These are phyloP conservation scores for Podarcis raffonei DNA, from an alignment of 2,113 vertebrate species.

Conservation along the genomic window DNA sequence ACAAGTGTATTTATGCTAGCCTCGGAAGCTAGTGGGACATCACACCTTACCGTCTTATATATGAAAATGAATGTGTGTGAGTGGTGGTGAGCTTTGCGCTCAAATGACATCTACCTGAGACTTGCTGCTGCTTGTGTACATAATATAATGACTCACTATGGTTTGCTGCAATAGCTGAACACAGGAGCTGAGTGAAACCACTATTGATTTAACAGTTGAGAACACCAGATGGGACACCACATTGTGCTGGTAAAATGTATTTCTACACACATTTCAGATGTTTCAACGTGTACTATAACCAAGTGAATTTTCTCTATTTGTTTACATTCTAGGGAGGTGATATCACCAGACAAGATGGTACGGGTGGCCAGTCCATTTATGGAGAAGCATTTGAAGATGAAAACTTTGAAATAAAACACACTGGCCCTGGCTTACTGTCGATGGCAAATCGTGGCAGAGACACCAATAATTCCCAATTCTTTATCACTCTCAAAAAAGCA, in stretches of 20 bases:
- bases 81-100: not conserved
- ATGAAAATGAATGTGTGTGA: not conserved
- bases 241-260: not conserved
- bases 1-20: not conserved
- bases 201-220: not conserved
- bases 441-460: slow-evolving; percentile 90
- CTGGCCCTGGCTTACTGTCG: slow-evolving; percentile 88
- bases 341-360: slow-evolving; percentile 87
- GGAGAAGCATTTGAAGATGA: slow-evolving; percentile 91
- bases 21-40: not conserved
- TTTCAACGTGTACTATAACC: not conserved
- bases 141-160: not conserved
- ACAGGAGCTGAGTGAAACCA: not conserved
- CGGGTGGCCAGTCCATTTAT: slow-evolving; percentile 91
- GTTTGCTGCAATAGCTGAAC: not conserved
- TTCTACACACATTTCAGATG: not conserved
- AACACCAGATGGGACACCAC: no score
- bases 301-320: not conserved
- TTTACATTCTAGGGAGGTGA: slow-evolving; percentile 85
- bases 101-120: not conserved
- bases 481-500: slow-evolving; percentile 92
- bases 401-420: slow-evolving; percentile 90
- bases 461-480: slow-evolving; percentile 95
- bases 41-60: not conserved
- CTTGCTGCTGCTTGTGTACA: not conserved